A percentile compares a stretch with the other conserved stretches of the same genome.
Conservation (phyloP, 2,113 vertebrate species). For the Microtus richardsoni region DNA sequence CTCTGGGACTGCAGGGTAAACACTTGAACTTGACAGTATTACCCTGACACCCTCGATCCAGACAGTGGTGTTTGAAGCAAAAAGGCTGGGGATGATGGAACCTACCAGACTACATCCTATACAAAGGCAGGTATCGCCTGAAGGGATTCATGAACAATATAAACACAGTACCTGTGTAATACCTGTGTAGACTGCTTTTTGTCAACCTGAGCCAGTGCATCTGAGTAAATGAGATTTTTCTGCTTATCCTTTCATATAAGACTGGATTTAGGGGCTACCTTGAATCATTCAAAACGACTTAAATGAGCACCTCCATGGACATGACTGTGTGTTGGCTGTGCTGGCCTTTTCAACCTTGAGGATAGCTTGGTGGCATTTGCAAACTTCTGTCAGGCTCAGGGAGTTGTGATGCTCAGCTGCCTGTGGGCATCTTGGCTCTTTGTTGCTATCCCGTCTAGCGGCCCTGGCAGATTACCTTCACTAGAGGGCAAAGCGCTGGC, state of each 20-base stretch:
- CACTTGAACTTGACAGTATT: background rate
- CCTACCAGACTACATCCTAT: background rate
- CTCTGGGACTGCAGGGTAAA: background rate
- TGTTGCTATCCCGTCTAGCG: background rate
- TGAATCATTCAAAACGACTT: background rate
- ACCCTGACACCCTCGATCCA: too few species aligned
- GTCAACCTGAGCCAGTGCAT: background rate
- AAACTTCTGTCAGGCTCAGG: background rate
- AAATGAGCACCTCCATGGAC: background rate
- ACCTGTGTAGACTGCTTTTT: background rate
- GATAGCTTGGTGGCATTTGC: background rate
- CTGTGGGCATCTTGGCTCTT: background rate
- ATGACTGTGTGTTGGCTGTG: background rate
- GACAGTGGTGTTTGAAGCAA: background rate
- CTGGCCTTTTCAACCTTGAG: background rate
- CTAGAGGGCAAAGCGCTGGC: background rate
- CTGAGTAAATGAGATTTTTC: background rate
- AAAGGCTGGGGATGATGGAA: background rate
- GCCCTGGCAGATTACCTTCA: background rate
- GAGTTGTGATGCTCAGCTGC: background rate
- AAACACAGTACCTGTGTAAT: background rate
- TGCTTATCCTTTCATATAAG: background rate
- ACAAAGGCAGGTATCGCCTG: background rate
- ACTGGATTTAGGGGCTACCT: background rate
- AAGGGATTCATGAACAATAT: background rate